These are phyloP conservation scores for Gnathonemus longibarbis DNA, from an alignment of 2,113 vertebrate genomes.

Conservation along the genomic window DNA sequence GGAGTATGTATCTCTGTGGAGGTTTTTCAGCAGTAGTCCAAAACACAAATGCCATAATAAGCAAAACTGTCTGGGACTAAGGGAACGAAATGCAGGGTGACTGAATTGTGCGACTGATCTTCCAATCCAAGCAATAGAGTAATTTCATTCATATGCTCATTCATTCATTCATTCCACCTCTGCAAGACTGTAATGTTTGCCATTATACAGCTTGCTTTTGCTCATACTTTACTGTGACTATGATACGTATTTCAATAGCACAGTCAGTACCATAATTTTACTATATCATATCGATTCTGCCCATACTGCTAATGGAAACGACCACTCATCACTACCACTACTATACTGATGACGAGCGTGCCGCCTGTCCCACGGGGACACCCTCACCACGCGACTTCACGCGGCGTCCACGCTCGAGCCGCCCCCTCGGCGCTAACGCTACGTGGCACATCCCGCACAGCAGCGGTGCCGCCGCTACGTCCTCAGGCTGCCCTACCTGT, in stretches of 20 bases:
- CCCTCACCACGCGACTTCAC: neutral
- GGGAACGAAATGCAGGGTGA: neutral
- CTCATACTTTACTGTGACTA: neutral
- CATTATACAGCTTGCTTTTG: neutral
- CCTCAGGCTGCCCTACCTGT: constrained; percentile 71
- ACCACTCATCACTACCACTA: neutral
- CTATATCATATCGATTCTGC: neutral
- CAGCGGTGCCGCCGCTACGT: neutral
- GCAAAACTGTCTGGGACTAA: neutral
- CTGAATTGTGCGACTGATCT: neutral
- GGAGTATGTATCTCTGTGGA: neutral
- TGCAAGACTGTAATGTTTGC: neutral
- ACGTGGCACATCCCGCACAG: constrained; percentile 58
- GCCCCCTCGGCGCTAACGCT: constrained; percentile 33
- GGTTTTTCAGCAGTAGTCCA: neutral
- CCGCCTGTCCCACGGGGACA: neutral
- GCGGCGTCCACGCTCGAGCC: neutral
- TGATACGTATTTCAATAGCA: neutral
- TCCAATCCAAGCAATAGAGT: neutral
- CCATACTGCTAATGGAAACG: neutral
- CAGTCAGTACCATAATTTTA: neutral
- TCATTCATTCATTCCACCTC: neutral
- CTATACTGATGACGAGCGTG: neutral
- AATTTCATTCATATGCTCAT: neutral
- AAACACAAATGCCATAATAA: neutral